Evolutionary conservation across 2,113 vertebrate species (phyloP).

Genomic region (Calidris pygmaea): DNA sequence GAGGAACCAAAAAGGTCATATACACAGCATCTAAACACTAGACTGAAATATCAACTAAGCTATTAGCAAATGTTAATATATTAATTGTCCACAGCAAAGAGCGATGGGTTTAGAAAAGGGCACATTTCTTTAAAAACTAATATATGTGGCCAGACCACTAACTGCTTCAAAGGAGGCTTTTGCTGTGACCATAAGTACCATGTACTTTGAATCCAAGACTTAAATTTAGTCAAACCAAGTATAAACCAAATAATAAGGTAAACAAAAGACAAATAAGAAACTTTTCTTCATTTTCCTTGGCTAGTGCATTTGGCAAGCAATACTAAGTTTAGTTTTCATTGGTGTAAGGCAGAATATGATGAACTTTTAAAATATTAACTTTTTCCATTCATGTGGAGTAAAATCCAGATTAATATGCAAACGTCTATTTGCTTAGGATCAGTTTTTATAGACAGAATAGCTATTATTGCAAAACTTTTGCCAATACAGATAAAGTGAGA

Average conservation of each 20-base stretch:
- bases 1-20: neutral
- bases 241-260: neutral
- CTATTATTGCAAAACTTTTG: neutral
- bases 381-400: slow-evolving; percentile 26
- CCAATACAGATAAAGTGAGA: neutral
- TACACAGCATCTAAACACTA: neutral
- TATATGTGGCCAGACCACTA: neutral
- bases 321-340: neutral
- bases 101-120: neutral
- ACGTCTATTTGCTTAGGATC: slow-evolving; percentile 18
- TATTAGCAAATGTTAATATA: slow-evolving; percentile 42
- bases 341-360: neutral
- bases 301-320: slow-evolving; percentile 6
- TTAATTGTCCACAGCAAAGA: slow-evolving; percentile 4
- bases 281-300: neutral
- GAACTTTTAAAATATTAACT: slow-evolving; percentile 23
- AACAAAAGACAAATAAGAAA: neutral
- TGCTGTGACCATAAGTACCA: neutral
- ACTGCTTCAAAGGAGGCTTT: slow-evolving; percentile 9
- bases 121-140: slow-evolving; percentile 18
- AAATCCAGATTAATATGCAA: slow-evolving; percentile 45
- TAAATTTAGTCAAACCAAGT: neutral
- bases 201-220: neutral
- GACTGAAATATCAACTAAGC: slow-evolving; percentile 33
- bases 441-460: slow-evolving; percentile 39